phyloP scores from a whole-genome alignment of 2,113 vertebrate genomes.

The Hipposideros armiger region DNA sequence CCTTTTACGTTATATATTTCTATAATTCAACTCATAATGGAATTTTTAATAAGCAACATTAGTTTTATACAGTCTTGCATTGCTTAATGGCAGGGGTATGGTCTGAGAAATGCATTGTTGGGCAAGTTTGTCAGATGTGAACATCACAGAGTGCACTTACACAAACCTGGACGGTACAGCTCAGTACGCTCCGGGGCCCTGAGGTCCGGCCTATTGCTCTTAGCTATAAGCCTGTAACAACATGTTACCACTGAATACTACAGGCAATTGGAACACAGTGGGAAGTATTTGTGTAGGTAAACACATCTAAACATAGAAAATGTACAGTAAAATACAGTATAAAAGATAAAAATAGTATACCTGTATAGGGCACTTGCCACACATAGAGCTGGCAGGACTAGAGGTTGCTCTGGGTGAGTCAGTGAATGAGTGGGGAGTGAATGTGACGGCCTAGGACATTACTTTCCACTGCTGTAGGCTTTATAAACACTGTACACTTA shows the following conservation, averaged over 20 bases:
- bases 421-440: background rate
- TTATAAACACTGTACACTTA: background rate
- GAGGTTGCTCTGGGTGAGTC: background rate
- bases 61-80: background rate
- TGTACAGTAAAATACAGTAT: background rate
- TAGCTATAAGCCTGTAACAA: background rate
- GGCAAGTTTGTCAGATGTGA: background rate
- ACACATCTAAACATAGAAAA: background rate
- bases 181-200: background rate
- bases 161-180: background rate
- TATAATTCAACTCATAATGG: background rate
- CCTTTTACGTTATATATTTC: background rate
- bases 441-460: background rate
- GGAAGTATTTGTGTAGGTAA: background rate
- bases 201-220: background rate
- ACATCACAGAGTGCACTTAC: background rate
- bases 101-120: background rate
- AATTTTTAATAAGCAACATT: conserved; percentile 28
- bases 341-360: background rate
- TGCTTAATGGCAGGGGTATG: background rate
- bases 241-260: background rate
- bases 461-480: background rate
- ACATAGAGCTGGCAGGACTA: background rate
- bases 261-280: background rate
- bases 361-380: background rate